Conservation (phyloP, 2,113 vertebrate genomes). For the Emydocephalus ijimae region DNA sequence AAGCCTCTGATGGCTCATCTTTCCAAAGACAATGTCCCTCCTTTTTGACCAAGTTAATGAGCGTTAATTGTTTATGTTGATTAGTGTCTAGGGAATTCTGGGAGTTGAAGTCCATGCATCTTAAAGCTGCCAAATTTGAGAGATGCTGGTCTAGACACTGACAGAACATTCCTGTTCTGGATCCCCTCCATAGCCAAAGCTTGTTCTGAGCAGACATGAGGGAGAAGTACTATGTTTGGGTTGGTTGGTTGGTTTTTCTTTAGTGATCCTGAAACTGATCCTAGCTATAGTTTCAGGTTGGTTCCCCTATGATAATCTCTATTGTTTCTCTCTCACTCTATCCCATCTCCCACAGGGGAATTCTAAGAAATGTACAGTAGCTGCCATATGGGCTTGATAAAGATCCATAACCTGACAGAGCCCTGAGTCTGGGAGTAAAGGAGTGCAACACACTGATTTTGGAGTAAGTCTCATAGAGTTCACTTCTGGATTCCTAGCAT, state of each 20-base stretch:
- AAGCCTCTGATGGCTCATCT: neutral
- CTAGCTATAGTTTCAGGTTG: neutral
- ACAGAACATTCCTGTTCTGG: neutral
- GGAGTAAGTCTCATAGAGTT: neutral
- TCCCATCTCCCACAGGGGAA: neutral
- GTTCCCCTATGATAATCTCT: neutral
- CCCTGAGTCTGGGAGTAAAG: too few relatives aligned
- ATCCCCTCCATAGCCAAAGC: neutral
- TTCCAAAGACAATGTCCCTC: neutral
- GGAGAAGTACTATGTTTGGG: neutral
- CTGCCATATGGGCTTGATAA: neutral
- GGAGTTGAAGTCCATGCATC: neutral
- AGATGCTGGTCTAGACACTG: neutral
- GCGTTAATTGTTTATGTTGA: neutral
- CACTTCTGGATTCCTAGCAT: neutral
- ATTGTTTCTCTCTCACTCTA: neutral
- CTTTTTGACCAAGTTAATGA: neutral
- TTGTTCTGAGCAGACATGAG: neutral
- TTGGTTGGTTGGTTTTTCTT: neutral
- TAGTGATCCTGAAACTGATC: neutral
- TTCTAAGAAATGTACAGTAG: neutral
- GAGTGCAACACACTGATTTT: neutral
- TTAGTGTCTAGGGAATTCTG: neutral
- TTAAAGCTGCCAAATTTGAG: neutral
- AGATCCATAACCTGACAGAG: neutral